Evolutionary conservation across 2,113 vertebrate species (phyloP), one percentile per base, ranked within the genome.

Genomic region (Cyprinodon variegatus): DNA sequence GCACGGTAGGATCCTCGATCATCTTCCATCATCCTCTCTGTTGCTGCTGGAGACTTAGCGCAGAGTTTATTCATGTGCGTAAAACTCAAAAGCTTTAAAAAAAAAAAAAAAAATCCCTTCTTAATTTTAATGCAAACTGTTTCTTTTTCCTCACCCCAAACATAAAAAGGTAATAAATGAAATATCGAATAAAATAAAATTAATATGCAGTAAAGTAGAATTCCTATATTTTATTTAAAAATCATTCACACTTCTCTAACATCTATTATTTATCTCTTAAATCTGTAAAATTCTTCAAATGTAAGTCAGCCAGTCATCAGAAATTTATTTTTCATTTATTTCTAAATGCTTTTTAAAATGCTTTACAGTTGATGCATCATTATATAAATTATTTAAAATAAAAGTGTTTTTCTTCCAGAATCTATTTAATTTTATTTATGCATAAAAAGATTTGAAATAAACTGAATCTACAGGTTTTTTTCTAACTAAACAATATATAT

Each of bases 1-100:
- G 96, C 80, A 92, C 41, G 97, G 97, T 98, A 91, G 84, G 89
- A 9, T 41, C 41, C 41, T 41, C 5, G 41, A 41, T 41, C 50
- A 15, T 5, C 17, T 20, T 20, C 50, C 1, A 53, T 2, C 5
- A 11, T 45, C 43, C 43, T 45, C 11, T 11, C 43, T 11, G 5
- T 10, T 8, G 11, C 6, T 45, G 43, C 9, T 10, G 9, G 9
- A 2, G 9, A 45, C 41, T 41, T 45, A n/a, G 11, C 5, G 9
- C 20, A 2, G 5, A 20, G 1, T 6, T 10, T 29, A 2, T 59
- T 59, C 22, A 45, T 45, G 15, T 11, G 15, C 13, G 46, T 14
- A 48, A 1, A 14, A 14, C 13, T 48, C 14, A 15, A 7, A 4
- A 50, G 29, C 29, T 29, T 29, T 29, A 29, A 29, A n/a, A n/a